phyloP scores from a whole-genome alignment of 2,888 invertebrate species.

The Prosopocoilus inquinatus region DNA sequence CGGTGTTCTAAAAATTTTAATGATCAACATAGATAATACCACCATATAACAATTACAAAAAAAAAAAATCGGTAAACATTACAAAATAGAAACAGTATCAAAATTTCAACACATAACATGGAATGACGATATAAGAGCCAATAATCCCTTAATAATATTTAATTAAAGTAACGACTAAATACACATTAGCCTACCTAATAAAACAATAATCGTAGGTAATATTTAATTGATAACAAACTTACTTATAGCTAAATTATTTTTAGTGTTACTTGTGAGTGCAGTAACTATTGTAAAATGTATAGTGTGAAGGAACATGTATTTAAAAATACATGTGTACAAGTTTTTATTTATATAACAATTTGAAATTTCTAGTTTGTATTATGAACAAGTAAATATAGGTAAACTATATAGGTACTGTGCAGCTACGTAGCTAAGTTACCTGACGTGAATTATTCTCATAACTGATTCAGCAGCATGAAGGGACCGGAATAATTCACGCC shows the following conservation, averaged over 20 bases:
- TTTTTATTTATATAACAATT: constrained; percentile 25
- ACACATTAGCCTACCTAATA: not conserved
- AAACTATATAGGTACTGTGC: constrained; percentile 36
- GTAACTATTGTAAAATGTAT: constrained; percentile 29
- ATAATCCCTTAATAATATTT: not conserved
- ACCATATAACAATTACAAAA: constrained; percentile 6
- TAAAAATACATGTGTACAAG: constrained; percentile 21
- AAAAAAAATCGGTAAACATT: constrained; percentile 3
- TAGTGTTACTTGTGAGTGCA: constrained; percentile 25
- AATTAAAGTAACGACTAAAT: too few relatives aligned
- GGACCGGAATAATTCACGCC: constrained; percentile 19
- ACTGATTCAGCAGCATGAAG: not conserved
- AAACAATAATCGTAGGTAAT: not conserved
- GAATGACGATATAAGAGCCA: constrained; percentile 12
- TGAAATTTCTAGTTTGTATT: constrained; percentile 29
- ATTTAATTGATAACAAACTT: too few relatives aligned
- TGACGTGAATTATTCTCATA: constrained; percentile 21
- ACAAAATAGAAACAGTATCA: constrained; percentile 18
- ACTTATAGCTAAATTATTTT: too few relatives aligned
- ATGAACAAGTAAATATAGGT: constrained; percentile 31
- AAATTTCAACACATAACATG: constrained; percentile 18
- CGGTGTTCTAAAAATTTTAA: not conserved
- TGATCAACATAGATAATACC: constrained; percentile 1
- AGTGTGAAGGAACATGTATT: constrained; percentile 21
- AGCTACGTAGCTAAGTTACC: constrained; percentile 29